A percentile compares a stretch with the other conserved stretches of the same genome.
phyloP scores from a whole-genome alignment of 2,113 vertebrate species.

The Pituophis catenifer region DNA sequence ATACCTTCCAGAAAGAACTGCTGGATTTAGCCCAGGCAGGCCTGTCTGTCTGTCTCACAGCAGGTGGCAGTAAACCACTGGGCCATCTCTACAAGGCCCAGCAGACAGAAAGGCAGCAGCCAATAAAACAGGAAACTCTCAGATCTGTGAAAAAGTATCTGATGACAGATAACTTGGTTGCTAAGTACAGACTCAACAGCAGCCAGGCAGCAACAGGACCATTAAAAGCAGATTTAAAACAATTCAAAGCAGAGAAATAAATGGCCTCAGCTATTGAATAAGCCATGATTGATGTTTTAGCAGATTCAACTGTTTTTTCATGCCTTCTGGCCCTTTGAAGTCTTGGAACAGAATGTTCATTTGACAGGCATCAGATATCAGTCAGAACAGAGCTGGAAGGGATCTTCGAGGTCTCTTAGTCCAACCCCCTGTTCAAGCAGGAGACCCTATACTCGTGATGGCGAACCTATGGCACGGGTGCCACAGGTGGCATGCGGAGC shows the following conservation, averaged over 20 bases:
- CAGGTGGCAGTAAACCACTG: conserved; percentile 11
- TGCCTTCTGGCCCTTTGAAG: not conserved
- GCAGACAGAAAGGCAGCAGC: not conserved
- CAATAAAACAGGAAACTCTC: not conserved
- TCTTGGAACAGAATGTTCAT: not conserved
- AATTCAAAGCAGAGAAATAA: conserved; percentile 16
- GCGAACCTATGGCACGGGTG: no score
- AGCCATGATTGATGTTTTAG: not conserved
- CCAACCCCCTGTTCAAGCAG: no score
- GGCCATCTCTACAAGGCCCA: not conserved
- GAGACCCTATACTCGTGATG: no score
- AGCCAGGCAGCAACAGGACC: conserved; percentile 25
- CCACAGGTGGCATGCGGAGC: no score
- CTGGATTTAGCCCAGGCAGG: not conserved
- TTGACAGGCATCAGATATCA: not conserved
- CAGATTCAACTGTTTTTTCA: conserved; percentile 18
- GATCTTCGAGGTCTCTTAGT: no score
- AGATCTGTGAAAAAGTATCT: not conserved
- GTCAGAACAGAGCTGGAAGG: no score
- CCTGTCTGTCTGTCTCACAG: not conserved
- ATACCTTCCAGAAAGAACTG: not conserved
- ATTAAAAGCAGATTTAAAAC: conserved; percentile 30
- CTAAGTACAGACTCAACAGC: conserved; percentile 20
- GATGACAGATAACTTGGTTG: not conserved
- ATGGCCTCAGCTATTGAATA: not conserved